A percentile compares a stretch with the other conserved stretches of the same genome.
These are phyloP conservation scores for Euplexia lucipara DNA, from an alignment of 2,888 invertebrate species.

Conservation along the genomic window DNA sequence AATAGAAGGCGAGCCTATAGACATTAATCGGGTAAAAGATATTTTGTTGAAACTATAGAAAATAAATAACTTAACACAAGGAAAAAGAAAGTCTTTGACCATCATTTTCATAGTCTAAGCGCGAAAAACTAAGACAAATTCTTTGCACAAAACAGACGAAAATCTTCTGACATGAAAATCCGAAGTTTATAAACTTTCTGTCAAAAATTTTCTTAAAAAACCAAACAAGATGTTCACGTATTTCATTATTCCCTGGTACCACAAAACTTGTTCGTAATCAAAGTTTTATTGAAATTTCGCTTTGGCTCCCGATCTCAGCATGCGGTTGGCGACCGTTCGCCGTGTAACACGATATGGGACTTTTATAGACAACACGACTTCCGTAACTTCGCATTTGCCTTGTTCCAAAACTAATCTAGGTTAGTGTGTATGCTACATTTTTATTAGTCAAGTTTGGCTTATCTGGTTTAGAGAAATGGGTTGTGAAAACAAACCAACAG, in stretches of 20 bases:
- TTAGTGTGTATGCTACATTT: constrained; percentile 35
- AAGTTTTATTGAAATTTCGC: constrained; percentile 61
- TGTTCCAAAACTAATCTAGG: constrained; percentile 57
- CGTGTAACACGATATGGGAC: constrained; percentile 41
- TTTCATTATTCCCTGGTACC: constrained; percentile 43
- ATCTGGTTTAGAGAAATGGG: background rate
- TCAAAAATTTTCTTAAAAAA: constrained; percentile 25
- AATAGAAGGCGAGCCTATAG: too few relatives aligned
- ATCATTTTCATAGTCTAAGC: background rate
- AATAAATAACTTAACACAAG: too few relatives aligned
- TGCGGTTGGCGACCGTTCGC: constrained; percentile 46
- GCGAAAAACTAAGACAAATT: background rate
- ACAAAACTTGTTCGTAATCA: constrained; percentile 55
- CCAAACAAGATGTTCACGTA: constrained; percentile 47
- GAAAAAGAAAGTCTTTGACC: background rate
- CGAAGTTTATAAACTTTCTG: constrained; percentile 24
- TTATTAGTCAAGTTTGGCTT: constrained; percentile 32
- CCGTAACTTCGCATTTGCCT: constrained; percentile 40
- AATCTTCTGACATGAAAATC: constrained; percentile 20
- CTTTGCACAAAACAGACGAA: constrained; percentile 14
- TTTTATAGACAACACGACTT: constrained; percentile 55
- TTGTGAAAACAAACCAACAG: too few relatives aligned
- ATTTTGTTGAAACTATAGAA: background rate
- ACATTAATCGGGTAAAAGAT: too few relatives aligned
- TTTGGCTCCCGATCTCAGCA: constrained; percentile 49